Base-by-base conservation (phyloP, 2,888 invertebrate genomes). In the Rosalia funebris region DNA sequence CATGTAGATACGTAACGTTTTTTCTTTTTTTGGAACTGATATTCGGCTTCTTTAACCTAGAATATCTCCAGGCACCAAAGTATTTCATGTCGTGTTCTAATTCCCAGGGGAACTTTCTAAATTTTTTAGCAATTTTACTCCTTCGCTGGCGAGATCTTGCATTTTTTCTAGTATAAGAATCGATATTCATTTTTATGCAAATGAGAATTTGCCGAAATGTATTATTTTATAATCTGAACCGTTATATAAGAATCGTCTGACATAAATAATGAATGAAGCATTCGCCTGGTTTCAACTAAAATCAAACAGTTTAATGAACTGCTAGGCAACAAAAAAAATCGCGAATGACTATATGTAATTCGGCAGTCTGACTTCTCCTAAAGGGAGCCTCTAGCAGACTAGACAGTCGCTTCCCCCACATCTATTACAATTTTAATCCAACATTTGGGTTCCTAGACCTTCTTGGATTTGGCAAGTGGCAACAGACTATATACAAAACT, bases 321-420 rank as follows among this genome's bases (percentile, higher is more conserved):
- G 69, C 68, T 70, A 56, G 63, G 70, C 71, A 69, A 72, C 71
- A 71, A 69, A 76, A 76, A 75, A 78, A 77, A 77, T 75, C 72
- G 75, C 77, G 75, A 78, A 78, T 77, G 74, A 75, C 75, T 71
- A 70, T 73, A 71, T 74, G 67, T 69, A 73, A 73, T 76, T 75
- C 72, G 73, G 74, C 72, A 70, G 70, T 74, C 71, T 67, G 70
- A 72, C 72, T 65, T 71, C 73, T 74, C 75, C 76, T 74, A 70
- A 70, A 73, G 71, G 74, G 75, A 71, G 75, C 75, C 75, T 65
- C 75, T 62, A 69, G 67, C 69, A 48, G 71, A 66, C 73, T 71
- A 74, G 74, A 75, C 74, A 67, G 60, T 67, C 58, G 68, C 70
- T 66, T 65, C 73, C 74, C 73, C 73, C 74, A 73, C 74, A 69